Base-by-base conservation (phyloP, 1,140 invertebrate genomes). In the Euwallacea fornicatus region DNA sequence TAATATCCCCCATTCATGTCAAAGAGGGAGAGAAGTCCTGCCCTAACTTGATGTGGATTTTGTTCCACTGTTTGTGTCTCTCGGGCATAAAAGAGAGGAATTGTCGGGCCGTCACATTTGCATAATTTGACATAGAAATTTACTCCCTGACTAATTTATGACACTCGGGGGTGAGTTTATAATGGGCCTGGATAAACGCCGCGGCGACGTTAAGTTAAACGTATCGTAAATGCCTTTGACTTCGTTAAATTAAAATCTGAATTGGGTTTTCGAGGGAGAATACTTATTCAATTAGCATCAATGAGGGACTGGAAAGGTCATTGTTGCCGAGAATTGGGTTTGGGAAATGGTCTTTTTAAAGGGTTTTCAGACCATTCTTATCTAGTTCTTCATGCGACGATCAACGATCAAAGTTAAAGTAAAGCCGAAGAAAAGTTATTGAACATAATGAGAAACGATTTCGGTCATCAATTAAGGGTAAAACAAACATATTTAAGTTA, bases 51-150 rank as follows among this genome's bases (percentile, higher is more conserved):
- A n/a, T 15, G 43, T 47, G 61, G 15, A 63, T 63, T 63, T 65
- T 33, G 54, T 15, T 42, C 64, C 64, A 66, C 64, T 66, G 66
- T 61, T 50, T 15, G 7, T 33, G 59, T 69, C 66, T 62, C 66
- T 61, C 43, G 66, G 56, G 66, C 43, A 11, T 55, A 13, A 47
- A 56, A 55, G 61, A 47, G 43, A 63, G 55, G 58, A 69, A 69
- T 42, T 61, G 44, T 61, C 42, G 4, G 44, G 46, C 66, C 66
- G 66, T 69, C 77, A 77, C 77, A 79, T 79, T 79, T 79, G 72
- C 78, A 79, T 79, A 79, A 79, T 79, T 79, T 75, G 78, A 79
- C 78, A 79, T 71, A 78, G 77, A 79, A 79, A 79, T 79, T 79
- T 79, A 79, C 78, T 79, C 77, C 77, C 74, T 76, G 74, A 76